Conservation (phyloP, 1,140 invertebrate species). For the Pteromalus puparum region DNA sequence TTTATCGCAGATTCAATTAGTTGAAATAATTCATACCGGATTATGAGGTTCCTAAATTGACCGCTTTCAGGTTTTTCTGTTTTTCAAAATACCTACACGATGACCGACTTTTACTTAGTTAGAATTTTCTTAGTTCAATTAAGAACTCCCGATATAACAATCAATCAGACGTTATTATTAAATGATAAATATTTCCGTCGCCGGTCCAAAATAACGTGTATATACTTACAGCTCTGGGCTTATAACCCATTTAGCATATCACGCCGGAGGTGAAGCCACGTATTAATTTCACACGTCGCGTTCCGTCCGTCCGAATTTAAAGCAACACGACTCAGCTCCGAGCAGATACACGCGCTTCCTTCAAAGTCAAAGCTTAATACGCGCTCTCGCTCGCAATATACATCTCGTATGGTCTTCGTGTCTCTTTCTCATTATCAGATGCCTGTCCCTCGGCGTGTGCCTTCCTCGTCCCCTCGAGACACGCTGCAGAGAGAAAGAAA, state of each 20-base stretch:
- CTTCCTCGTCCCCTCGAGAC: neutral
- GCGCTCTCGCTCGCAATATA: neutral
- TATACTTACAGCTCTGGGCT: neutral
- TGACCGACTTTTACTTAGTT: too few species aligned
- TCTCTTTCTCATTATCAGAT: slow-evolving; percentile 19
- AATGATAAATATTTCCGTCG: too few species aligned
- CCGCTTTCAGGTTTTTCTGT: too few species aligned
- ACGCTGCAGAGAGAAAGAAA: neutral
- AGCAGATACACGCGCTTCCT: neutral
- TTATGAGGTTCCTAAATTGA: too few species aligned
- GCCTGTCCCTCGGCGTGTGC: neutral
- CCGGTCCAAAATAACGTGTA: too few species aligned
- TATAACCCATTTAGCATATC: neutral
- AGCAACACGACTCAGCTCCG: neutral
- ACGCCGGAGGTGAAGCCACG: neutral
- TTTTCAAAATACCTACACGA: too few species aligned
- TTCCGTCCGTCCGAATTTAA: slow-evolving; percentile 11
- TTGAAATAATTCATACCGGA: too few species aligned
- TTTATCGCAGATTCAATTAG: neutral
- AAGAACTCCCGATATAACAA: too few species aligned
- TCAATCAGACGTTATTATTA: too few species aligned
- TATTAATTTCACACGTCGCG: slow-evolving; percentile 9
- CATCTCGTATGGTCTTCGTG: neutral
- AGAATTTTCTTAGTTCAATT: too few species aligned
- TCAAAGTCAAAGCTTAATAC: neutral